These are phyloP conservation scores for Peribatodes rhomboidaria DNA, from an alignment of 2,888 invertebrate species.

Conservation along the genomic window DNA sequence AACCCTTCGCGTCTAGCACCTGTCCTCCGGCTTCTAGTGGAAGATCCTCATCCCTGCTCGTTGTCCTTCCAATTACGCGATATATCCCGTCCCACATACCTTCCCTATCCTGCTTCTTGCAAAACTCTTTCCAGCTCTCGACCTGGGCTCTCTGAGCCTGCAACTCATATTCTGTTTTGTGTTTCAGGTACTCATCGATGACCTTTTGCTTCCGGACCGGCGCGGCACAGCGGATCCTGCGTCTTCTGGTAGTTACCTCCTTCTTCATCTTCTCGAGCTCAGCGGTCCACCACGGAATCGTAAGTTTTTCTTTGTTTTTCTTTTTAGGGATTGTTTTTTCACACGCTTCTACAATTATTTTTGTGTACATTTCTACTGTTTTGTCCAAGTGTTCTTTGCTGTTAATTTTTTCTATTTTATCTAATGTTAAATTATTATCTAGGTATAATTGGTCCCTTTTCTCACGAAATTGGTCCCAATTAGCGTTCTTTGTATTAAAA, in stretches of 20 bases:
- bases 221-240: not conserved
- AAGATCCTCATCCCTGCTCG: too few species aligned
- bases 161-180: not conserved
- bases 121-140: not conserved
- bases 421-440: slow-evolving; percentile 10
- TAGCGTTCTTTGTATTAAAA: slow-evolving; percentile 6
- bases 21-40: too few species aligned
- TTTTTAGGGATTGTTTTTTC: not conserved
- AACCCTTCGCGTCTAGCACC: too few species aligned
- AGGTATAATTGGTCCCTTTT: slow-evolving; percentile 4
- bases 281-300: not conserved
- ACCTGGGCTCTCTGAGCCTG: not conserved
- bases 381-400: not conserved
- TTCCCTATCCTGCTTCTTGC: not conserved
- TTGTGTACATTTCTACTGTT: not conserved
- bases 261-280: not conserved
- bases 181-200: not conserved
- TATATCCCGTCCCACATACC: not conserved
- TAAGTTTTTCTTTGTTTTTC: not conserved
- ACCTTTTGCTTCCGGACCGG: not conserved
- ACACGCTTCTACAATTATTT: not conserved
- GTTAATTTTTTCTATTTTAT: not conserved
- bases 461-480: slow-evolving; percentile 8
- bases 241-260: not conserved
- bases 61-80: not conserved